These are phyloP conservation scores for Cryptus armator DNA, from an alignment of 2,888 invertebrate species.

Conservation along the genomic window DNA sequence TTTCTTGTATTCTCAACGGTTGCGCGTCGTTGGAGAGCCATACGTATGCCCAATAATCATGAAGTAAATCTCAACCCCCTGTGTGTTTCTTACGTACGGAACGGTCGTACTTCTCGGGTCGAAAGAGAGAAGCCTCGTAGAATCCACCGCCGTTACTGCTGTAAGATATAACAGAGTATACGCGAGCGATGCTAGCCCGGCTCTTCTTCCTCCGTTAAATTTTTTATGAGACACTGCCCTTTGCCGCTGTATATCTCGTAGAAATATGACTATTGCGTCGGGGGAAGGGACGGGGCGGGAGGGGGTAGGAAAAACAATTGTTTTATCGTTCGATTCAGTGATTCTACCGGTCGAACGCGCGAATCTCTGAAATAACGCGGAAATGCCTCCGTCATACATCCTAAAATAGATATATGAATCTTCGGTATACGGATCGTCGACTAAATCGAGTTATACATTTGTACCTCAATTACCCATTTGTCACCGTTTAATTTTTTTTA, in stretches of 20 bases:
- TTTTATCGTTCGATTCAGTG: slow-evolving; percentile 73
- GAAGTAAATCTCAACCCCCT: slow-evolving; percentile 68
- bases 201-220: slow-evolving; percentile 64
- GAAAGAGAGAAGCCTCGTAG: slow-evolving; percentile 27
- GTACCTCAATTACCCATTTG: neutral
- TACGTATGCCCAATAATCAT: slow-evolving; percentile 67
- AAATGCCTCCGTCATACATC: neutral
- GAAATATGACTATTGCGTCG: slow-evolving; percentile 72
- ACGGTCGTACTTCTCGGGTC: slow-evolving; percentile 33
- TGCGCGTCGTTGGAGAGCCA: slow-evolving; percentile 35
- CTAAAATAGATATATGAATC: neutral
- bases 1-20: slow-evolving; percentile 15
- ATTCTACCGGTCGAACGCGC: slow-evolving; percentile 63
- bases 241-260: slow-evolving; percentile 73
- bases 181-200: slow-evolving; percentile 30
- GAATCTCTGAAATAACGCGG: slow-evolving; percentile 8
- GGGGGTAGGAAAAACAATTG: slow-evolving; percentile 68
- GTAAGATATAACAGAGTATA: slow-evolving; percentile 62
- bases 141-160: slow-evolving; percentile 45
- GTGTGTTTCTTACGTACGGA: slow-evolving; percentile 34
- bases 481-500: neutral
- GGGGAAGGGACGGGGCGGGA: neutral
- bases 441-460: slow-evolving; percentile 11
- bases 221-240: slow-evolving; percentile 72
- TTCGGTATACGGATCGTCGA: neutral